Base-by-base conservation (phyloP, 2,888 invertebrate genomes). In the Pediacus dermestoides region DNA sequence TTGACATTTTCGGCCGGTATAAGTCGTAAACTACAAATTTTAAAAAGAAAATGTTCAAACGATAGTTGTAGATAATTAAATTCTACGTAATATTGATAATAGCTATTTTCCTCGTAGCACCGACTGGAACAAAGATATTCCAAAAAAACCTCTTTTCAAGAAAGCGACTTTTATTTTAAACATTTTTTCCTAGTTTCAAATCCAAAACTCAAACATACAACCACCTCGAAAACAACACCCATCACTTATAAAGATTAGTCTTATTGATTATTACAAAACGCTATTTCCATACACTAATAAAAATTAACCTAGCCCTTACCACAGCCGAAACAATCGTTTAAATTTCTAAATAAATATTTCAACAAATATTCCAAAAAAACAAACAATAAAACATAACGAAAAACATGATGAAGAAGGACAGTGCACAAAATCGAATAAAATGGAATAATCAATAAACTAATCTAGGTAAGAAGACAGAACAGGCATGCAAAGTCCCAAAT, bases 231-330 rank as follows among this genome's bases (percentile, higher is more conserved):
- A n/a, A n/a, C n/a, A n/a, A n/a, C n/a, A n/a, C n/a, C n/a, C n/a
- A n/a, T n/a, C n/a, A n/a, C n/a, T n/a, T n/a, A n/a, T n/a, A n/a
- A 73, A 74, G 37, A 76, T 76, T 65, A 76, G 61, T 43, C 48
- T 64, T 62, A 64, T 64, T 64, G 64, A 64, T 64, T 63, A 56
- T 56, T 55, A 44, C 46, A 43, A 42, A 36, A 23, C 32, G 28
- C 34, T 27, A 13, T 12, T 15, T 30, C n/a, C 7, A 9, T 11
- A 10, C 10, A 14, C n/a, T 13, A 2, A 13, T 14, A 4, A 2
- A n/a, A 10, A 9, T 2, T 37, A 6, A 31, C 16, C 16, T 2
- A 16, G 13, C 31, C 34, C 18, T 33, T 28, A 30, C 28, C 14
- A 21, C 7, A 30, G 16, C 11, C 9, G 14, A 22, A 16, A 8